Conservation (phyloP, 2,113 vertebrate species). For the Corvus hawaiiensis region DNA sequence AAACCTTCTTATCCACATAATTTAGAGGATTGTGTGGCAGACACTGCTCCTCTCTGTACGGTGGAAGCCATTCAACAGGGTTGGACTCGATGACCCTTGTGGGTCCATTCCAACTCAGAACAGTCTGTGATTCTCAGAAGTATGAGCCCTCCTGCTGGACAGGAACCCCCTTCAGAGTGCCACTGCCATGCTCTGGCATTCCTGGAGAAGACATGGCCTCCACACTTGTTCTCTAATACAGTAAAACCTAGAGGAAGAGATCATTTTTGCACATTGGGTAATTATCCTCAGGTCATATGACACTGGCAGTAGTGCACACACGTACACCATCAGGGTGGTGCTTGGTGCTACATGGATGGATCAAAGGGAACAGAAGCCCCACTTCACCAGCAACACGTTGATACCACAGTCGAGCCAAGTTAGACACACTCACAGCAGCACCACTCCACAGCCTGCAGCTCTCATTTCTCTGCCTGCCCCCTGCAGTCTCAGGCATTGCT, state of each 20-base stretch:
- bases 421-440: not conserved
- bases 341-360: not conserved
- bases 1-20: not conserved
- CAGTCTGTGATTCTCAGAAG: not conserved
- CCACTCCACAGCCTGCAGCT: not conserved
- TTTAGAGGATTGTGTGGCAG: not conserved
- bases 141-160: not conserved
- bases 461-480: not conserved
- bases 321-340: rapidly evolving
- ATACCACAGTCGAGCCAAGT: rapidly evolving
- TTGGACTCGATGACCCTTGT: not conserved
- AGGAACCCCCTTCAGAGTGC: not conserved
- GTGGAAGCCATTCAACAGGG: not conserved
- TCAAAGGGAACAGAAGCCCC: not conserved
- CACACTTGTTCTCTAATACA: rapidly evolving
- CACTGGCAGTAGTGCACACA: not conserved
- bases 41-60: not conserved
- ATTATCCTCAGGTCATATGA: not conserved
- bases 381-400: rapidly evolving
- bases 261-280: not conserved
- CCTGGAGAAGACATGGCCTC: not conserved
- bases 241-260: not conserved
- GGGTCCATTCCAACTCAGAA: not conserved
- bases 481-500: not conserved
- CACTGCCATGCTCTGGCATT: not conserved